Evolutionary conservation across 2,113 vertebrate genomes (phyloP), one percentile per base, ranked within the genome.

Genomic region (Cinclus cinclus): DNA sequence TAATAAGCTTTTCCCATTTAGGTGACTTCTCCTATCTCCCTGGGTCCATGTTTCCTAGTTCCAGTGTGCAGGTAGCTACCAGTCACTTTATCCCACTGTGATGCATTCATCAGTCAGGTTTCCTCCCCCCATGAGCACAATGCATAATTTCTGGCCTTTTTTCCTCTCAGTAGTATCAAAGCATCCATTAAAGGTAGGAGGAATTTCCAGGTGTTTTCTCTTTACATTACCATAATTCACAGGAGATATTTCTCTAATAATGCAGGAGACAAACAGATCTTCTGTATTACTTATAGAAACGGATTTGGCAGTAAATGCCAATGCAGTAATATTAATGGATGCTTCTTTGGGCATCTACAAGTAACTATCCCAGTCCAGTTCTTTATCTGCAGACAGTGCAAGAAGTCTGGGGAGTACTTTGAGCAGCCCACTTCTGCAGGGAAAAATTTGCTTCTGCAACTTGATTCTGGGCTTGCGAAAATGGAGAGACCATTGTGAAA

Each of bases 191-290:
- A 84, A 87, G 46, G 86, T 69, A 63, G 78, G 49, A 91, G 67
- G 74, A 87, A 91, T 83, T 83, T 92, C 88, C 74, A 83, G 63
- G 42, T 95, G 59, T n/a, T 93, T 90, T 87, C 75, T 90, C 50
- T 86, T 81, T 56, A 31, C 37, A 87, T 92, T 59, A 89, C 15
- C 60, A 39, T 76, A 76, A 93, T 21, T 83, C 83, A 70, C 2
- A 86, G 41, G 85, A 92, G 79, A 71, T 10, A 7, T 31, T 14
- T 95, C 56, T 37, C 64, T 59, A 80, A 77, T 56, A 55, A 92
- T 18, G 63, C 81, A 84, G 52, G 37, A 85, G 69, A 71, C 53
- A 62, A 92, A 82, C 52, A 90, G 73, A 92, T 71, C 80, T 68
- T 58, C 50, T 65, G 2, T 39, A 71, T 83, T 95, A 95, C 92